A percentile compares a stretch with the other conserved stretches of the same genome.
Conservation (phyloP, 1,140 invertebrate species). For the Bombus haemorrhoidalis region DNA sequence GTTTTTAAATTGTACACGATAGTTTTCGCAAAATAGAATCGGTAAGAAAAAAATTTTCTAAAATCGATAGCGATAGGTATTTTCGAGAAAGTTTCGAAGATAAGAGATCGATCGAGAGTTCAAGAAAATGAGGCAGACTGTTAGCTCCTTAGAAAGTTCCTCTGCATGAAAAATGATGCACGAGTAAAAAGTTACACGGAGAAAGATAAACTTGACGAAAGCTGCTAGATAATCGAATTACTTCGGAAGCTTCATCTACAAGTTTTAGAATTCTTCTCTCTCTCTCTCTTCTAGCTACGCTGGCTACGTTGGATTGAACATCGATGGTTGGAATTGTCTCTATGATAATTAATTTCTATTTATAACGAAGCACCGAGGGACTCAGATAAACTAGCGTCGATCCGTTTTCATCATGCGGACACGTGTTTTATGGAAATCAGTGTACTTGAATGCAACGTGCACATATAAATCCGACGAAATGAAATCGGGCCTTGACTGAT, state of each 20-base stretch:
- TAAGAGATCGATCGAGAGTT: not conserved
- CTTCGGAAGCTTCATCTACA: not conserved
- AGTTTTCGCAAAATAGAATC: not conserved
- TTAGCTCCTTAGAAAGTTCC: not conserved
- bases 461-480: not conserved
- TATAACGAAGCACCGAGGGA: not conserved
- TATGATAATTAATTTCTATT: slow-evolving; percentile 5
- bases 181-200: not conserved
- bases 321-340: not conserved
- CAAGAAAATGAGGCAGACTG: not conserved
- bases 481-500: not conserved
- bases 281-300: slow-evolving; percentile 15
- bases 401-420: not conserved
- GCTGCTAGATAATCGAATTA: not conserved
- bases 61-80: not conserved
- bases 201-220: not conserved
- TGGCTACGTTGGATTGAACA: not conserved
- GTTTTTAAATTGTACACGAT: not conserved
- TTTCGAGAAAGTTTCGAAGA: not conserved
- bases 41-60: too few relatives aligned
- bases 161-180: not conserved
- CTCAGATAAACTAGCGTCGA: not conserved
- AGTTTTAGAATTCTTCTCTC: not conserved
- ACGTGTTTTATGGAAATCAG: slow-evolving; percentile 2
- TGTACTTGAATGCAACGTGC: slow-evolving; percentile 10